These are phyloP conservation scores for Salvelinus fontinalis DNA, from an alignment of 2,113 vertebrate species.

Conservation along the genomic window DNA sequence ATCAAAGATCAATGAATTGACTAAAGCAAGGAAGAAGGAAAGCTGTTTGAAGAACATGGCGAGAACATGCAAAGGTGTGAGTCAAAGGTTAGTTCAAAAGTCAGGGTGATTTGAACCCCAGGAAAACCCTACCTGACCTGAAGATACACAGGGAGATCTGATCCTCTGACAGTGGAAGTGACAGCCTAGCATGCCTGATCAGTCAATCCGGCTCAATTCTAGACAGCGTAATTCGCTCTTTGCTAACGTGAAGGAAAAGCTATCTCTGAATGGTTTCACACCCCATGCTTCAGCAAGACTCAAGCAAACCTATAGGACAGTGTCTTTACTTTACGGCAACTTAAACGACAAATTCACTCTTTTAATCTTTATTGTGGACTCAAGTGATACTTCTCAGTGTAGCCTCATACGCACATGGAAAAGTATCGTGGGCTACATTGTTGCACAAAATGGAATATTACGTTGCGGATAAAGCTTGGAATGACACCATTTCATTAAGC, in stretches of 20 bases:
- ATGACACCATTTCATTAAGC: too few relatives aligned
- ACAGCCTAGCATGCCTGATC: constrained; percentile 35
- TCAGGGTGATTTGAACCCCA: neutral
- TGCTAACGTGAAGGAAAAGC: neutral
- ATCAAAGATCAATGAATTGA: constrained; percentile 3
- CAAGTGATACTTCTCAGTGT: too few relatives aligned
- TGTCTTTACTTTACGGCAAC: too few relatives aligned
- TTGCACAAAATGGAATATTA: too few relatives aligned
- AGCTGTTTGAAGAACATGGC: neutral
- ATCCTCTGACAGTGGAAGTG: neutral
- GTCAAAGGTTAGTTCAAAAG: constrained; percentile 5
- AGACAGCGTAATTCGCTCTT: neutral
- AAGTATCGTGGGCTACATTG: too few relatives aligned
- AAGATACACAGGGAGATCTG: neutral
- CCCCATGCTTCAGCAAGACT: neutral
- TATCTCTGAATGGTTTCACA: neutral
- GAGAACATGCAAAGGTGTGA: neutral
- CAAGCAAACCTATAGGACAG: too few relatives aligned
- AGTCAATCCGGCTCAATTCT: constrained; percentile 32
- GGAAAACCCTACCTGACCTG: neutral
- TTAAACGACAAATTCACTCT: too few relatives aligned
- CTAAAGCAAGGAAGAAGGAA: neutral
- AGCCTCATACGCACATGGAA: too few relatives aligned
- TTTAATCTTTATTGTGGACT: too few relatives aligned
- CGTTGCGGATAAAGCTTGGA: too few relatives aligned